Percentiles rank a stretch among this genome's conserved stretches.
Conservation (phyloP, 2,888 invertebrate species). For the Brenthis hecate region DNA sequence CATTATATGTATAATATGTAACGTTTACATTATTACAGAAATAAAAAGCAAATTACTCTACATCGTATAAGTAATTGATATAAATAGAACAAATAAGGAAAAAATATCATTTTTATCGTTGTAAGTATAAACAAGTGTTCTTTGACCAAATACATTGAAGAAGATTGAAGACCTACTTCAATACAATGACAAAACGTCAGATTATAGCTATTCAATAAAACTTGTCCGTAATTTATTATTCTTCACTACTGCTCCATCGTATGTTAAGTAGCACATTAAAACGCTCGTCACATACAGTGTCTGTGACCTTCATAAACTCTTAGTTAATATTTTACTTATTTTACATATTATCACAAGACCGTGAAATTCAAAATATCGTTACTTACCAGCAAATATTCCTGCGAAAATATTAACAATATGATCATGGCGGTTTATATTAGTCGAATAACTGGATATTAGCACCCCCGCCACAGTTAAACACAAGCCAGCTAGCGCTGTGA, state of each 20-base stretch:
- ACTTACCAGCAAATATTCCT: conserved; percentile 78
- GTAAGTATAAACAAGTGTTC: conserved; percentile 10
- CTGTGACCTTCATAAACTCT: conserved; percentile 35
- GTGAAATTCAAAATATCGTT: conserved; percentile 15
- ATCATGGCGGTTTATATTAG: conserved; percentile 69
- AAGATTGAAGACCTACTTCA: neutral
- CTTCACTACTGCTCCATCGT: conserved; percentile 4
- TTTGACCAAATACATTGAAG: conserved; percentile 5
- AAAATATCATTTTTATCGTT: neutral
- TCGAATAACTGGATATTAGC: conserved; percentile 75
- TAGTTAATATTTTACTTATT: conserved; percentile 18
- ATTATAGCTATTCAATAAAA: conserved; percentile 17
- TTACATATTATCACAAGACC: conserved; percentile 25
- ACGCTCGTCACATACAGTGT: conserved; percentile 15
- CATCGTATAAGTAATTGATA: neutral
- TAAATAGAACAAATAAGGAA: neutral
- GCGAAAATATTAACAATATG: conserved; percentile 76
- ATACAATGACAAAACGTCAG: conserved; percentile 9
- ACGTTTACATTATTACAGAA: neutral
- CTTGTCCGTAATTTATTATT: conserved; percentile 9
- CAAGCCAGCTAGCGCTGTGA: conserved; percentile 81
- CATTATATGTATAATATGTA: too few species aligned
- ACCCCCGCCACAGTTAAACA: conserved; percentile 83
- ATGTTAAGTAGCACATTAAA: conserved; percentile 17
- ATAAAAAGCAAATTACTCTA: neutral